A percentile compares a stretch with the other conserved stretches of the same genome.
These are phyloP conservation scores for Ibycter americanus DNA, from an alignment of 2,797 vertebrate species.

Conservation along the genomic window DNA sequence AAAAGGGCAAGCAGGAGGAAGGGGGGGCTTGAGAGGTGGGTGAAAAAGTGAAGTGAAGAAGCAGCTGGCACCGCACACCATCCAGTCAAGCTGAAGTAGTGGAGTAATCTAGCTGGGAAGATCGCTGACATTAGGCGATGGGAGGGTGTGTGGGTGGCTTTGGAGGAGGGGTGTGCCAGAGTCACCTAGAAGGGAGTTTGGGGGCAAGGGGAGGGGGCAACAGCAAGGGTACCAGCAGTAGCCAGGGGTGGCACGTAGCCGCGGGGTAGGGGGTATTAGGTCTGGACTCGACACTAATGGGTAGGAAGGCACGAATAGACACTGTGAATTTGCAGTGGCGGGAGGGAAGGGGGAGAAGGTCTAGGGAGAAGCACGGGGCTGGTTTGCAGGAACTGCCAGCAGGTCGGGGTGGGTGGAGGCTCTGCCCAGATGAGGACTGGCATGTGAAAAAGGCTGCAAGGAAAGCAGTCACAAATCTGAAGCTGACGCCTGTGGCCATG, in stretches of 20 bases:
- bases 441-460: neutral
- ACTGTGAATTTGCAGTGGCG: neutral
- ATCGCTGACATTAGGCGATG: neutral
- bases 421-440: neutral
- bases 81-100: neutral
- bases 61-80: neutral
- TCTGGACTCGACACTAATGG: neutral
- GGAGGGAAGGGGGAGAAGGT: neutral
- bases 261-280: rapidly evolving
- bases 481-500: neutral
- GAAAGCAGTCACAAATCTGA: neutral
- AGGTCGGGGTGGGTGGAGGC: neutral
- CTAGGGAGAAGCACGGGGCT: rapidly evolving
- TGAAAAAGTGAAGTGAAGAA: neutral
- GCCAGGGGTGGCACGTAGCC: rapidly evolving
- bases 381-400: neutral
- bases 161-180: neutral
- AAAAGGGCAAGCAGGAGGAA: neutral
- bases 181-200: neutral
- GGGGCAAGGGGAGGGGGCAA: neutral
- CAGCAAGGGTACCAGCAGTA: neutral
- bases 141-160: neutral
- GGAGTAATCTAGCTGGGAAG: neutral
- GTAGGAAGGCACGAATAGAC: neutral
- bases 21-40: neutral